phyloP scores from a whole-genome alignment of 2,797 vertebrate genomes.

The Sparidentex hasta region DNA sequence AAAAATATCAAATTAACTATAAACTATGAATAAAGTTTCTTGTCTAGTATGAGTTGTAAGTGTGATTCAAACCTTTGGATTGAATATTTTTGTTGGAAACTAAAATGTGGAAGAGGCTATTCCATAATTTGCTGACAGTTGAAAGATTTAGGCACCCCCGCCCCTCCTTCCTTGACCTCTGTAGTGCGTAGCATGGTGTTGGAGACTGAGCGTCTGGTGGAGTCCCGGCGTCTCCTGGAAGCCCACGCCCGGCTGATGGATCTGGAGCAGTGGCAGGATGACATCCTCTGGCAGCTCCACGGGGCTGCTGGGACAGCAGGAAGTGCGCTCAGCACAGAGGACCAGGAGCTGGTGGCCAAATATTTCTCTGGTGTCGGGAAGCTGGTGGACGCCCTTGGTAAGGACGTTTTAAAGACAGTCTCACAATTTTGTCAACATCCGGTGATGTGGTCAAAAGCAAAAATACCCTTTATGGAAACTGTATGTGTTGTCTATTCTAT shows the following conservation, averaged over 20 bases:
- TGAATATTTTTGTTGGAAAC: not conserved
- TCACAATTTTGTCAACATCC: not conserved
- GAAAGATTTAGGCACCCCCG: not conserved
- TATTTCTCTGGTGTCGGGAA: slow-evolving; percentile 90
- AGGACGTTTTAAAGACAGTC: slow-evolving; percentile 49
- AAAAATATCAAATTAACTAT: too few relatives aligned
- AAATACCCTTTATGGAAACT: not conserved
- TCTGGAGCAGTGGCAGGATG: slow-evolving; percentile 91
- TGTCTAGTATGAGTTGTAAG: too few relatives aligned
- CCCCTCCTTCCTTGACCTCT: slow-evolving; percentile 11
- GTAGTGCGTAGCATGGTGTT: slow-evolving; percentile 86
- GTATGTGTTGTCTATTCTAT: not conserved
- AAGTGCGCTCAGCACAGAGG: slow-evolving; percentile 71
- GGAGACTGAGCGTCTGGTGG: slow-evolving; percentile 89
- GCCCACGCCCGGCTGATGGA: slow-evolving; percentile 92
- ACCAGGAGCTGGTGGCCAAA: slow-evolving; percentile 83
- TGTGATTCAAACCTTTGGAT: too few relatives aligned
- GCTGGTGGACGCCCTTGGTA: slow-evolving; percentile 90
- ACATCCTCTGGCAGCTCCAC: slow-evolving; percentile 89
- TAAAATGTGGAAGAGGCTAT: not conserved
- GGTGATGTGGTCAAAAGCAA: not conserved
- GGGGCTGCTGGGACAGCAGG: slow-evolving; percentile 59
- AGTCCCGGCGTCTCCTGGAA: slow-evolving; percentile 89
- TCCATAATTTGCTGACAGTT: slow-evolving; percentile 15
- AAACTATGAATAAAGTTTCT: too few relatives aligned